Evolutionary conservation across 2,113 vertebrate genomes (phyloP).

Genomic region (Phyllopteryx taeniolatus): DNA sequence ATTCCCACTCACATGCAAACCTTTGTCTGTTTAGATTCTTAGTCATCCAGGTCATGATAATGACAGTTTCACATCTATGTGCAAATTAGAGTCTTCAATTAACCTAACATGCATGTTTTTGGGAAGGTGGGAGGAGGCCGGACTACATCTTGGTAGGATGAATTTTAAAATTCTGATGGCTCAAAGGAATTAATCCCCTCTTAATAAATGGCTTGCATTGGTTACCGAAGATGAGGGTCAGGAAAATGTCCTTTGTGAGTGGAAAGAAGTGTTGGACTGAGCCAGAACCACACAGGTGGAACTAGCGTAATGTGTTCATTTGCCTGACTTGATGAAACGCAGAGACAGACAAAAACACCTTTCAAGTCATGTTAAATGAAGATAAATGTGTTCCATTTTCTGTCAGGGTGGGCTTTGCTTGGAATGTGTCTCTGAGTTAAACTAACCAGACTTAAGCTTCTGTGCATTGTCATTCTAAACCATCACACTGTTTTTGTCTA

Average conservation of each 20-base stretch:
- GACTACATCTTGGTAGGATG: neutral
- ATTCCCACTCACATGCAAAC: too few species aligned
- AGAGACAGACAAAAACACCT: neutral
- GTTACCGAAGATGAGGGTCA: neutral
- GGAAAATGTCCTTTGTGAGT: neutral
- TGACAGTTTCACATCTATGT: too few species aligned
- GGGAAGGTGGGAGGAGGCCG: neutral
- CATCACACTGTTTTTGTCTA: neutral
- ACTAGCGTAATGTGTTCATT: slow-evolving; percentile 24
- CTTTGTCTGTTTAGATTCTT: too few species aligned
- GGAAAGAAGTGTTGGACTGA: neutral
- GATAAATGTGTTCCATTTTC: neutral
- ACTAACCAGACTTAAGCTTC: neutral
- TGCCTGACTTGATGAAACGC: neutral
- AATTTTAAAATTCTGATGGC: neutral
- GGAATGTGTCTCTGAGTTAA: neutral
- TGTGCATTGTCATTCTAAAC: neutral
- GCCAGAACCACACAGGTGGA: slow-evolving; percentile 9
- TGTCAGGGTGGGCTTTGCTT: neutral
- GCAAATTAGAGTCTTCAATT: neutral
- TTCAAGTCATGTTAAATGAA: neutral
- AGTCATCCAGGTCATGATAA: too few species aligned
- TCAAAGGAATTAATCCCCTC: neutral
- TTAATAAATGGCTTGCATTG: neutral
- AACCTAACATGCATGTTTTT: neutral